Evolutionary conservation across 2,888 invertebrate species (phyloP).

Genomic region (Scaptomyza reducta): DNA sequence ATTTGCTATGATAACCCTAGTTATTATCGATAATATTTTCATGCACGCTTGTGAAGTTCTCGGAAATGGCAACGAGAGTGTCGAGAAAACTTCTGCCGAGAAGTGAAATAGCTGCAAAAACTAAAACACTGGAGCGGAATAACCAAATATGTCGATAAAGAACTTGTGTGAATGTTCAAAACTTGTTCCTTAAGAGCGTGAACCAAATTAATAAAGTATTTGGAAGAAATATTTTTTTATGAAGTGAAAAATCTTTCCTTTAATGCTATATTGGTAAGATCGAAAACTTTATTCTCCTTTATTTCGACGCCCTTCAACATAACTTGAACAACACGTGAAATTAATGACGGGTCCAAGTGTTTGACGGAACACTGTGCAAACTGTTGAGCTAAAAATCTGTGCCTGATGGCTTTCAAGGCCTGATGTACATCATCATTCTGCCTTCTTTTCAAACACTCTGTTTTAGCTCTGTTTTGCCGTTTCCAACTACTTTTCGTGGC

Average conservation of each 20-base stretch:
- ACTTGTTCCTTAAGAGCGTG: neutral
- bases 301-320: slow-evolving; percentile 1
- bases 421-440: slow-evolving; percentile 4
- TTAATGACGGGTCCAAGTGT: slow-evolving; percentile 33
- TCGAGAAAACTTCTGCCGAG: neutral
- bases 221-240: neutral
- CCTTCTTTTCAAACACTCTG: neutral
- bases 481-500: slow-evolving; percentile 32
- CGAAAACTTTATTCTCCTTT: neutral
- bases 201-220: neutral
- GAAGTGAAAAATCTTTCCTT: neutral
- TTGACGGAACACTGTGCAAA: slow-evolving; percentile 29
- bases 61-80: neutral
- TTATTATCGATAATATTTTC: slow-evolving; percentile 34
- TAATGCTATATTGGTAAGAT: neutral
- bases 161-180: neutral
- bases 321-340: slow-evolving; percentile 33
- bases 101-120: neutral
- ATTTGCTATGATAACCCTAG: slow-evolving; percentile 25
- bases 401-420: slow-evolving; percentile 66
- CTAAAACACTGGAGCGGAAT: neutral
- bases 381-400: slow-evolving; percentile 69
- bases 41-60: neutral
- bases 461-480: neutral
- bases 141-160: neutral